phyloP scores from a whole-genome alignment of 2,113 vertebrate species.

The Agapornis roseicollis region DNA sequence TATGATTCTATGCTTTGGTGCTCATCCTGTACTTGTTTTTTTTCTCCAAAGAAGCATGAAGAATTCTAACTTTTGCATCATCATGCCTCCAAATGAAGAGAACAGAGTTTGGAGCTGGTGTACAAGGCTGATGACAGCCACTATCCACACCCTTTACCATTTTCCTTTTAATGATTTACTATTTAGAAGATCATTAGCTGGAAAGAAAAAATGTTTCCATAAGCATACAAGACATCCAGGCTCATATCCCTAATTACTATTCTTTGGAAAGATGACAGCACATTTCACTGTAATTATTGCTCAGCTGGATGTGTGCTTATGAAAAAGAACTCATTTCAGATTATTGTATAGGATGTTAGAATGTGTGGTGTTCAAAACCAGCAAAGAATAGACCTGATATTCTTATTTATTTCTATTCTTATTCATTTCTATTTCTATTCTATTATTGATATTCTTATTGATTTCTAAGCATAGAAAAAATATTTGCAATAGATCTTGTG shows the following conservation, averaged over 20 bases:
- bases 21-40: background rate
- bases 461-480: background rate
- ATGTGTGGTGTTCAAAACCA: background rate
- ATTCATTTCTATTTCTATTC: background rate
- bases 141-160: background rate
- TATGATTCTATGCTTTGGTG: too few relatives aligned
- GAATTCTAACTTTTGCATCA: background rate
- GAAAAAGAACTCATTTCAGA: constrained; percentile 16
- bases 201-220: constrained; percentile 43
- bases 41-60: background rate
- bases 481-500: background rate
- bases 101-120: background rate
- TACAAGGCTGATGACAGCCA: background rate
- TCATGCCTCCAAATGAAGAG: background rate
- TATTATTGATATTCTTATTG: background rate
- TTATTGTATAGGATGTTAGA: constrained; percentile 17
- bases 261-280: constrained; percentile 42
- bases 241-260: constrained; percentile 44
- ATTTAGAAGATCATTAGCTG: constrained; percentile 18
- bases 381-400: background rate
- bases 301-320: constrained; percentile 30
- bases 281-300: constrained; percentile 48
- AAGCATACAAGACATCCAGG: constrained; percentile 31
- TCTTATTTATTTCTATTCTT: background rate
- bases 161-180: constrained; percentile 51